A percentile compares a stretch with the other conserved stretches of the same genome.
These are phyloP conservation scores for Acipenser ruthenus DNA, from an alignment of 2,797 vertebrate genomes.

Conservation along the genomic window DNA sequence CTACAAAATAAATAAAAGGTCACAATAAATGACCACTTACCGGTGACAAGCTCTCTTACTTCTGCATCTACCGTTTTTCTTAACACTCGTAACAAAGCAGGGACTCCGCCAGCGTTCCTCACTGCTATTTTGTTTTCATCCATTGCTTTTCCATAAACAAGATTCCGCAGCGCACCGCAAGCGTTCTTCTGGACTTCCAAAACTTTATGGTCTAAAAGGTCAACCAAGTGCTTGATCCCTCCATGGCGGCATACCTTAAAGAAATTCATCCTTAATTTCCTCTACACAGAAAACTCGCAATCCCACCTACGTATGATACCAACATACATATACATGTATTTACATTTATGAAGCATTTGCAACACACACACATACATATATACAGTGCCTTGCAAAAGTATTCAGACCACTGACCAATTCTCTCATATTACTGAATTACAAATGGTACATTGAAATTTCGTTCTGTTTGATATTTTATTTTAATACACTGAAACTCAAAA, in stretches of 20 bases:
- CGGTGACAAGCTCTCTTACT: constrained; percentile 89
- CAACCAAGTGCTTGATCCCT: constrained; percentile 92
- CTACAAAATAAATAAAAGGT: neutral
- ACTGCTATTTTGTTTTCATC: constrained; percentile 96
- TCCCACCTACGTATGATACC: no score
- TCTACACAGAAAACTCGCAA: neutral
- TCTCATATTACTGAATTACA: no score
- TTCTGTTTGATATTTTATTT: no score
- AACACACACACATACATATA: no score
- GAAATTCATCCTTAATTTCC: neutral
- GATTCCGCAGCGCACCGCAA: constrained; percentile 88
- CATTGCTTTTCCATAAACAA: constrained; percentile 91
- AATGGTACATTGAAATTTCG: no score
- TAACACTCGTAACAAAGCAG: constrained; percentile 83
- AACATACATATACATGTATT: no score
- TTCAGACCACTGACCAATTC: no score
- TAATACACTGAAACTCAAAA: no score
- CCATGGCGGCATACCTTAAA: constrained; percentile 84
- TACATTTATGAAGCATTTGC: no score
- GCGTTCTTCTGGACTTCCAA: constrained; percentile 91
- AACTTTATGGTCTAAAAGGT: constrained; percentile 87
- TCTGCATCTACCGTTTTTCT: constrained; percentile 87
- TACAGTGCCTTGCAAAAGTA: no score
- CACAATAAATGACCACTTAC: constrained; percentile 46
- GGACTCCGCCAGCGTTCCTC: constrained; percentile 92